Evolutionary conservation across 2,888 invertebrate species (phyloP), one percentile per base, ranked within the genome.

Genomic region (Ischnus inquisitorius): DNA sequence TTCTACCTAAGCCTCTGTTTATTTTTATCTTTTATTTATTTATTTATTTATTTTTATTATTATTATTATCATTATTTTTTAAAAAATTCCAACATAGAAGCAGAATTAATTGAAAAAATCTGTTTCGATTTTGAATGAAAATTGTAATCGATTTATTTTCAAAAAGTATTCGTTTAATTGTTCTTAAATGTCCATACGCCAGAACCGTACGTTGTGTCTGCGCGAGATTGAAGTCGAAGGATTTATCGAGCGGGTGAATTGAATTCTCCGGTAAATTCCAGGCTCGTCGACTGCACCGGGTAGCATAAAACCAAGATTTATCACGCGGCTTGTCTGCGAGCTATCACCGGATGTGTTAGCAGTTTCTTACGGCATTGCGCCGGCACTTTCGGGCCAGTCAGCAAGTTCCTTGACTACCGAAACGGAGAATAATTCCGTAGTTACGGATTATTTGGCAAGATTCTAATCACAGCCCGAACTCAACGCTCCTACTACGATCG

Each of bases 241-340:
- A 60, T 28, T 60, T 25, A 60, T 60, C 60, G 25, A 1, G 14
- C 14, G 12, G 10, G 12, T 3, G 54, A 54, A 60, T 60, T 60
- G 25, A 28, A 60, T 60, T n/a, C 60, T 60, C 60, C 14, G n/a
- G 60, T n/a, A 28, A 60, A 60, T 60, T 60, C 60, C 28, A 25
- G 25, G n/a, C 60, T 28, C 19, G 54, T 60, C 60, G n/a, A 28
- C 60, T 60, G 60, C 28, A 60, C 60, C 60, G 5, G 60, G 34
- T 14, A 60, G 28, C 60, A 28, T 60, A 60, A 60, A 60, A 60
- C 28, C 28, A 60, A 60, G 60, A 60, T 60, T 60, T 60, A 60
- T 60, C n/a, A n/a, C 28, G 25, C 14, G 14, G 28, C 4, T 34
- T 25, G 60, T 60, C 60, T 60, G 28, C 5, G 6, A 14, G 60